Evolutionary conservation across 2,113 vertebrate species (phyloP).

Genomic region (Micronisus gabar): DNA sequence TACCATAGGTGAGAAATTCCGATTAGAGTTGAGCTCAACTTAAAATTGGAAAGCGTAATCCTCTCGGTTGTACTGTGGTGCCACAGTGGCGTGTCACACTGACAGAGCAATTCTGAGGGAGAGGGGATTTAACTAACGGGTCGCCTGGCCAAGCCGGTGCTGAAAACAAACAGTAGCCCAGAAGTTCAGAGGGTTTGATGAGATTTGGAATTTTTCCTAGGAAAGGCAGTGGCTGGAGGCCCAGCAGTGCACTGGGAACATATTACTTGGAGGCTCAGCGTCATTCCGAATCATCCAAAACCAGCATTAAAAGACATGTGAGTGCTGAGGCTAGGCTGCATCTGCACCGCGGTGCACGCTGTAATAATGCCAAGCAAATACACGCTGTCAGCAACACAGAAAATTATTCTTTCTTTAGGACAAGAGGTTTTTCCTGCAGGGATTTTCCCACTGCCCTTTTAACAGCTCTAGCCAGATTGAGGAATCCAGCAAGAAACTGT

Average conservation of each 20-base stretch:
- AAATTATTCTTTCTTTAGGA: background rate
- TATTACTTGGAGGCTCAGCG: background rate
- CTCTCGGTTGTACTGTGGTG: accelerated
- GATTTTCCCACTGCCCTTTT: background rate
- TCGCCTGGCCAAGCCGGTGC: background rate
- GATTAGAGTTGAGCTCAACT: background rate
- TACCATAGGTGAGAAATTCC: background rate
- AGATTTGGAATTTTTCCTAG: background rate
- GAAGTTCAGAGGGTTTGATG: background rate
- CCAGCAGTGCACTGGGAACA: background rate
- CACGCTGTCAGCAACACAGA: background rate
- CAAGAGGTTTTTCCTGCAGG: background rate
- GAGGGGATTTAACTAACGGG: background rate
- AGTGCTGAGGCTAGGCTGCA: background rate
- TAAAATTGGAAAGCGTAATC: background rate
- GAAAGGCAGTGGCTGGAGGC: background rate
- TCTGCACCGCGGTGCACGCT: accelerated
- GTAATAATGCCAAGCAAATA: accelerated
- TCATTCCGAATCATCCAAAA: background rate
- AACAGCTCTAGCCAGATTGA: background rate
- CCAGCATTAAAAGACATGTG: accelerated
- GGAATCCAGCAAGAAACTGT: background rate
- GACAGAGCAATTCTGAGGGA: background rate
- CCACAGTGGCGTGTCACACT: accelerated
- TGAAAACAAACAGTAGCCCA: background rate